Evolutionary conservation across 2,113 vertebrate genomes (phyloP), one percentile per base, ranked within the genome.

Genomic region (Eleginops maclovinus): DNA sequence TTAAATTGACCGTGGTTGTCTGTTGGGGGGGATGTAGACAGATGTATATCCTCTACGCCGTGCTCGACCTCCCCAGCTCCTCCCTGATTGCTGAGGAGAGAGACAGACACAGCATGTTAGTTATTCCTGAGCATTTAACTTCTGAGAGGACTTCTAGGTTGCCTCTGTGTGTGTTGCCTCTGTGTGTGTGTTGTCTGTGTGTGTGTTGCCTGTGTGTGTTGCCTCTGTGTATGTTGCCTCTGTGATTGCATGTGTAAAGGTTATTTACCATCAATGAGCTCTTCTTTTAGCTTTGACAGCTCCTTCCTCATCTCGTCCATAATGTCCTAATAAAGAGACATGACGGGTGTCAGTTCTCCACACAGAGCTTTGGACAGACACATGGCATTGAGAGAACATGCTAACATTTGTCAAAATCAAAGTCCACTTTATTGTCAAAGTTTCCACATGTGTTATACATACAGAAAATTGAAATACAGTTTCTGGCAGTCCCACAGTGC

Each of bases 281-380:
- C 98, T 88, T 99, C 98, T 95, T 99, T 99, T 93, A 99, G 95
- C 92, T 99, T 99, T 0, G 96, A 95, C 92, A 99, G 90, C 92
- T 99, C 98, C 94, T 99, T 99, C 76, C 97, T 97, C 98, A 99
- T 99, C 94, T 99, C 98, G 77, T 99, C 98, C 95, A 99, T 95
- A 91, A 99, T 99, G 85, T 99, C 98, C 98, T 99, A 44, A 50
- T 91, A 82, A 44, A 44, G 21, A 62, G 31, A 43, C 36, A 6
- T 19, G 13, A 28, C 8, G 28, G 9, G 66, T 21, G 0, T 55
- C 22, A 49, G 13, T 50, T n/a, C 49, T 12, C 49, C 11, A 24
- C 4, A 21, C 50, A 5, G 1, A 21, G 19, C 49, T 9, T 2
- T 5, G 17, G 15, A 24, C 4, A 22, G 70, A 73, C 40, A 66